A percentile compares a stretch with the other conserved stretches of the same genome.
Evolutionary conservation across 2,797 vertebrate species (phyloP).

Genomic region (Sylvia borin): DNA sequence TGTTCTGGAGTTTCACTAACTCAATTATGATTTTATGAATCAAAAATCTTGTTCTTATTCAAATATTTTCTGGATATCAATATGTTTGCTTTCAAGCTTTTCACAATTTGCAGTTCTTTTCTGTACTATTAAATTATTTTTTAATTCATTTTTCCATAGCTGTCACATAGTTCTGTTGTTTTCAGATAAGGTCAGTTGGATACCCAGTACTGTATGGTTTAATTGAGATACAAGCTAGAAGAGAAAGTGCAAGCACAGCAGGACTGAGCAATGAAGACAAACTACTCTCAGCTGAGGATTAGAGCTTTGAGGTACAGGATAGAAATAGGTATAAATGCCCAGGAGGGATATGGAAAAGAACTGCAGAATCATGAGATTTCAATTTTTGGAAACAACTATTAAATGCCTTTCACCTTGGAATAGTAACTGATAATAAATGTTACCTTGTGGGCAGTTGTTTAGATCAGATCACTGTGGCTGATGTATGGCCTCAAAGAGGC

Average conservation of each 20-base stretch:
- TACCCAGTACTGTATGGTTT: background rate
- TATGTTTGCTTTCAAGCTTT: background rate
- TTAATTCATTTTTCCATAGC: background rate
- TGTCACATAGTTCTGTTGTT: background rate
- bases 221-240: background rate
- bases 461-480: background rate
- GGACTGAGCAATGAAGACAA: background rate
- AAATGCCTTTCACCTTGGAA: background rate
- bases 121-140: background rate
- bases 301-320: background rate
- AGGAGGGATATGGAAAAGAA: background rate
- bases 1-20: background rate
- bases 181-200: background rate
- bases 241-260: background rate
- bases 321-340: background rate
- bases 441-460: background rate
- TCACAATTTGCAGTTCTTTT: background rate
- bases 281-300: background rate
- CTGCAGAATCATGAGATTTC: background rate
- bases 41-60: background rate
- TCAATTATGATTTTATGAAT: background rate
- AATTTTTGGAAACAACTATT: background rate
- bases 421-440: background rate
- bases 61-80: background rate
- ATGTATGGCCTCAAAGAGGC: background rate